phyloP scores from a whole-genome alignment of 1,140 invertebrate genomes.

The Bombus balteatus region DNA sequence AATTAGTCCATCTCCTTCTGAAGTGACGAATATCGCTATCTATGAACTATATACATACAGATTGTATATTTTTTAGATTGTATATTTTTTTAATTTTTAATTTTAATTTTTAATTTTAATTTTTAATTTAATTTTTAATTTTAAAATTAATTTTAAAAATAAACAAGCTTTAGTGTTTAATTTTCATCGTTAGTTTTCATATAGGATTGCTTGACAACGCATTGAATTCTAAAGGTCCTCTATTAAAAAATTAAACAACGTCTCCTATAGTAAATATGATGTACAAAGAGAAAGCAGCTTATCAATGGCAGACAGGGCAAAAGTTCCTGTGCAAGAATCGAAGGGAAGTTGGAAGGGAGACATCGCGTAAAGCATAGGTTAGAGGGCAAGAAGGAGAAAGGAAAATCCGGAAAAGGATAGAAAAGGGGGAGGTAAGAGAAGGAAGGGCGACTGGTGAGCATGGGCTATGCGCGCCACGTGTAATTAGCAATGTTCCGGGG shows the following conservation, averaged over 20 bases:
- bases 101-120: too few relatives aligned
- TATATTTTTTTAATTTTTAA: too few relatives aligned
- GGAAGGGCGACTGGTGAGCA: conserved; percentile 40
- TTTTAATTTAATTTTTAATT: too few relatives aligned
- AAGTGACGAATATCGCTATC: too few relatives aligned
- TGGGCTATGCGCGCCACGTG: conserved; percentile 67
- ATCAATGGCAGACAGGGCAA: conserved; percentile 11
- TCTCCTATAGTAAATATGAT: not conserved
- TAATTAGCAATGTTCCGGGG: conserved; percentile 72
- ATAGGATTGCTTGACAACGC: too few relatives aligned
- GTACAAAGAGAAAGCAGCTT: not conserved
- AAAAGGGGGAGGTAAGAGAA: not conserved
- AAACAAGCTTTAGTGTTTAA: too few relatives aligned
- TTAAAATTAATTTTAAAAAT: too few relatives aligned
- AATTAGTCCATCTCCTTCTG: too few relatives aligned
- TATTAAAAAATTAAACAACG: not conserved
- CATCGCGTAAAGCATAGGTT: conserved; percentile 26
- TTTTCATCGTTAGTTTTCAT: too few relatives aligned
- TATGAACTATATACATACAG: too few relatives aligned
- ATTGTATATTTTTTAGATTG: too few relatives aligned
- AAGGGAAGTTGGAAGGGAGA: not conserved
- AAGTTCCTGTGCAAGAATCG: not conserved
- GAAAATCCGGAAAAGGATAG: conserved; percentile 38
- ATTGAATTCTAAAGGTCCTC: too few relatives aligned
- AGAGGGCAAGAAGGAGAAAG: not conserved